phyloP scores from a whole-genome alignment of 2,797 vertebrate species.

The Tenualosa ilisha region DNA sequence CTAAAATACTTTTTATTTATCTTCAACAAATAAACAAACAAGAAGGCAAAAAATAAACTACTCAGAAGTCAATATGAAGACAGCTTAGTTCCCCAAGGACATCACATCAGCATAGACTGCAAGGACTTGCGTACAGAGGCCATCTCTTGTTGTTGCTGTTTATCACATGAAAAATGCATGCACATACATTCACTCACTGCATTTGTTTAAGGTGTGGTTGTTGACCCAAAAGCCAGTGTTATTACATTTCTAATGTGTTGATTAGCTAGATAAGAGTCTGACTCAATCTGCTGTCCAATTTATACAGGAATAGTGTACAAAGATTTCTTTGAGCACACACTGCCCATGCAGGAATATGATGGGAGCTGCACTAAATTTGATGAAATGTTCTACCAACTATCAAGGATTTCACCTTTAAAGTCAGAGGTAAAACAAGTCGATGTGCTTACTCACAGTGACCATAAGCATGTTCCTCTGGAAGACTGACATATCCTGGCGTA shows the following conservation, averaged over 20 bases:
- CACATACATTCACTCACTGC: neutral
- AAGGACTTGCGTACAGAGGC: slow-evolving; percentile 42
- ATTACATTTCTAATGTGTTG: neutral
- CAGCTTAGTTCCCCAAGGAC: neutral
- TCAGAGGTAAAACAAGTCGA: neutral
- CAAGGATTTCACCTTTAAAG: neutral
- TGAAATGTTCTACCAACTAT: neutral
- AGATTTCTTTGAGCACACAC: no score
- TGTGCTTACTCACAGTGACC: slow-evolving; percentile 33
- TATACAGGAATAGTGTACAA: neutral
- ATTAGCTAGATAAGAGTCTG: neutral
- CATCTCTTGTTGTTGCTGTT: slow-evolving; percentile 47
- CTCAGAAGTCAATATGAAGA: neutral
- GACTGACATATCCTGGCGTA: slow-evolving; percentile 47
- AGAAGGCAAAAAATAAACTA: neutral
- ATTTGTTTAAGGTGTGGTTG: neutral
- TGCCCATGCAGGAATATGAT: neutral
- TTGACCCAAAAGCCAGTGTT: neutral
- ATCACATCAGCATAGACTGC: slow-evolving; percentile 41
- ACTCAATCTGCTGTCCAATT: neutral
- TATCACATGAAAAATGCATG: neutral
- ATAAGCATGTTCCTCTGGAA: slow-evolving; percentile 49
- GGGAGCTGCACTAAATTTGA: neutral
- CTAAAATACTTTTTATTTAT: neutral
- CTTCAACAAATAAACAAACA: neutral